Base-by-base conservation (phyloP, 2,797 vertebrate genomes). In the Amniataba percoides region DNA sequence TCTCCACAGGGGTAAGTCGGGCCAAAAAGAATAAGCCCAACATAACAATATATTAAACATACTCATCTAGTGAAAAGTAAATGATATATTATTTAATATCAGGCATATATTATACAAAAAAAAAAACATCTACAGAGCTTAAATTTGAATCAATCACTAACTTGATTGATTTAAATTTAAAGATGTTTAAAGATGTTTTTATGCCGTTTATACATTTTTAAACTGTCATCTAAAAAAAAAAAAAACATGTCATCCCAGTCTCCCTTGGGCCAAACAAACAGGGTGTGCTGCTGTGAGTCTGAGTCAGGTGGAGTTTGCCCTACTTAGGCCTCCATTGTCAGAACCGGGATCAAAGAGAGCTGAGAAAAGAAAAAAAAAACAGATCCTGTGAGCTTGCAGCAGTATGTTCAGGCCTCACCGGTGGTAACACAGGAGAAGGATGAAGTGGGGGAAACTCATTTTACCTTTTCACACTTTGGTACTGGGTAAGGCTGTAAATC, bases 1-100 rank as follows among this genome's bases (percentile, higher is more conserved):
- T 74, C 92, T 96, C 3, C 97, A 96, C 93, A 97, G 96, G 93
- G 97, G 97, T 97, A 89, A 2, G 77, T 8, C 1, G 51, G 34
- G 25, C n/a, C 34, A n/a, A 23, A 23, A 27, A 0, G 0, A 40
- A 14, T 0, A 12, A 19, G 27, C 5, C 23, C 7, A 31, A 40
- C 19, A 11, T 21, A 19, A 57, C 7, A 2, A n/a, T 13, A 13
- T 58, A 39, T 39, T 21, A 25, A 27, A 21, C 59, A 18, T 43
- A 6, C 0, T 23, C 12, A 59, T 15, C 14, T 10, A 27, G 40
- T 21, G 34, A 39, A 43, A 31, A 34, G 14, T 43, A n/a, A n/a
- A n/a, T n/a, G n/a, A n/a, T n/a, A n/a, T n/a, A n/a, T n/a, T n/a
- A n/a, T n/a, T n/a, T n/a, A n/a, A n/a, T n/a, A n/a, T n/a, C n/a